These are phyloP conservation scores for Thalassaphorura encarpata DNA, from an alignment of 1,140 invertebrate species.

Conservation along the genomic window DNA sequence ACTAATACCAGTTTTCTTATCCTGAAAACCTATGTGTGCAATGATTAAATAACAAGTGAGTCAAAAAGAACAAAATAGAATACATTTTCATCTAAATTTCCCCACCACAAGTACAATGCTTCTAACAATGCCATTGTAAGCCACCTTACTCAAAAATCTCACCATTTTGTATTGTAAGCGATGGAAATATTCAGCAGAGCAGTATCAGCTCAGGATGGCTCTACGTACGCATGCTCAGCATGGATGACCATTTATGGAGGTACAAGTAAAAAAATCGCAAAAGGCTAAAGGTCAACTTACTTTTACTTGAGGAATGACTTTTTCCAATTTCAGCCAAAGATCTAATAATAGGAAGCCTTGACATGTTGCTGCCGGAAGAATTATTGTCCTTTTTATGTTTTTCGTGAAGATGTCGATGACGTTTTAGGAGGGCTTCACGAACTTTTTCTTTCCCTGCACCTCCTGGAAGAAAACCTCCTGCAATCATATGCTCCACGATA, in stretches of 20 bases:
- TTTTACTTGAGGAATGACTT: slow-evolving; percentile 90
- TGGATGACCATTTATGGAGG: too few relatives aligned
- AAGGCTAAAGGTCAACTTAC: slow-evolving; percentile 66
- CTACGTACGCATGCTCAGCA: too few relatives aligned
- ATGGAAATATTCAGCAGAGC: too few relatives aligned
- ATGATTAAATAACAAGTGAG: too few relatives aligned
- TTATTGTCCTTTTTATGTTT: slow-evolving; percentile 48
- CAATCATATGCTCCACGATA: slow-evolving; percentile 83
- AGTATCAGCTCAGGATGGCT: too few relatives aligned
- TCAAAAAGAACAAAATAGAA: too few relatives aligned
- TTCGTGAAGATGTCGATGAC: slow-evolving; percentile 92
- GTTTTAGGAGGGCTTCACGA: slow-evolving; percentile 73
- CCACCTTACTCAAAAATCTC: too few relatives aligned
- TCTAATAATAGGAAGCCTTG: slow-evolving; percentile 82
- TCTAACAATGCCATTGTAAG: too few relatives aligned
- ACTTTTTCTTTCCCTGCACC: slow-evolving; percentile 70
- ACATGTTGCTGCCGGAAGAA: slow-evolving; percentile 50
- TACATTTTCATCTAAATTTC: too few relatives aligned
- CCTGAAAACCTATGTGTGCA: slow-evolving; percentile 31
- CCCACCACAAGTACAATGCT: too few relatives aligned
- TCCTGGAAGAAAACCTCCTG: slow-evolving; percentile 58
- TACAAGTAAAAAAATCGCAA: too few relatives aligned
- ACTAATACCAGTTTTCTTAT: slow-evolving; percentile 22
- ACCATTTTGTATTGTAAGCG: too few relatives aligned
- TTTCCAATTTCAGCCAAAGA: slow-evolving; percentile 93